A percentile compares a stretch with the other conserved stretches of the same genome.
Conservation (phyloP, 2,888 invertebrate species). For the Reticulitermes lucifugus region DNA sequence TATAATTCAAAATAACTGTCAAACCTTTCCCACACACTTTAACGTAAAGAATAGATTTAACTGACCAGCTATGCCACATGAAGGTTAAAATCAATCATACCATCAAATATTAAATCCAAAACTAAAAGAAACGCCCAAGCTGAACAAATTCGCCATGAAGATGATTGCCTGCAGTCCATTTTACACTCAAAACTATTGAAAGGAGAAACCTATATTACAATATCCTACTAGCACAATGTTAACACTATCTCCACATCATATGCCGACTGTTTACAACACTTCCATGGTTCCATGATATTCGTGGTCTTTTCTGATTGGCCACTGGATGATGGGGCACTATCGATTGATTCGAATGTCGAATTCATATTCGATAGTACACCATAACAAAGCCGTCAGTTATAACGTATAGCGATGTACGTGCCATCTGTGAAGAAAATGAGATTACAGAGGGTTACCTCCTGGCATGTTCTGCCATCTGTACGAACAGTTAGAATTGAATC, state of each 20-base stretch:
- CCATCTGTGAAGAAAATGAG: too few relatives aligned
- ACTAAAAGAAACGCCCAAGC: slow-evolving; percentile 76
- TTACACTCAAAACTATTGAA: background rate
- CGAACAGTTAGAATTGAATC: too few relatives aligned
- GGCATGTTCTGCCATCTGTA: too few relatives aligned
- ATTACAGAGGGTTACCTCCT: too few relatives aligned
- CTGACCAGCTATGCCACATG: background rate
- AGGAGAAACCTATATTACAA: background rate
- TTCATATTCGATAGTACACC: too few relatives aligned
- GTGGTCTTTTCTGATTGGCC: slow-evolving; percentile 70
- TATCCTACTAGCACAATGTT: background rate
- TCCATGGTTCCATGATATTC: slow-evolving; percentile 59
- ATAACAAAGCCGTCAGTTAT: too few relatives aligned
- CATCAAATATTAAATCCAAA: slow-evolving; percentile 76
- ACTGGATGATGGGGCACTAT: background rate
- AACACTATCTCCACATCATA: slow-evolving; percentile 43
- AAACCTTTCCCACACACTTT: background rate
- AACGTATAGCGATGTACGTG: too few relatives aligned
- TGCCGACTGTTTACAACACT: slow-evolving; percentile 57
- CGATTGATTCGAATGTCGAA: too few relatives aligned
- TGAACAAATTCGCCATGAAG: slow-evolving; percentile 72
- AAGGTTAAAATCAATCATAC: slow-evolving; percentile 63
- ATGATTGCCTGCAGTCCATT: slow-evolving; percentile 68
- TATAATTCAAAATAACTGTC: background rate
- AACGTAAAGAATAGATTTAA: background rate